Conservation (phyloP, 2,113 vertebrate genomes). For the Fregetta grallaria region DNA sequence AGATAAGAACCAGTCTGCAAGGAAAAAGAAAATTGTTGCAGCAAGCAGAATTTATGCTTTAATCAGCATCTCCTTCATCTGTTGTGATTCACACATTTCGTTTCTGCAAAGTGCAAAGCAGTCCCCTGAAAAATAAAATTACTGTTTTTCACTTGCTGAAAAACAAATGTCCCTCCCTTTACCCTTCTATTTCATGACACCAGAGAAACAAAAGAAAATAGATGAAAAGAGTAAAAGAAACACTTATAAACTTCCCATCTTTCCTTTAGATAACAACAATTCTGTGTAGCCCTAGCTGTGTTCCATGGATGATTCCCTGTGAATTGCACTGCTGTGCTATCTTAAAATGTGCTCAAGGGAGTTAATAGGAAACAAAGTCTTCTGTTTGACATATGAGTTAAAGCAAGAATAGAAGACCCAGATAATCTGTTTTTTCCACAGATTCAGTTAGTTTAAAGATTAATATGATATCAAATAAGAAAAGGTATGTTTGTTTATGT, state of each 20-base stretch:
- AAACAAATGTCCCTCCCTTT: neutral
- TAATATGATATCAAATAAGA: neutral
- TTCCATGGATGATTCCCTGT: neutral
- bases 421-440: neutral
- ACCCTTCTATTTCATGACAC: neutral
- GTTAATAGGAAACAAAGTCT: neutral
- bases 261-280: neutral
- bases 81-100: slow-evolving; percentile 4
- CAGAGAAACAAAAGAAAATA: neutral
- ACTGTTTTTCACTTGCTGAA: neutral
- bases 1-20: neutral
- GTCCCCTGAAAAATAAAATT: neutral
- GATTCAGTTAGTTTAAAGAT: neutral
- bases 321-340: neutral
- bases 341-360: neutral
- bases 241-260: neutral
- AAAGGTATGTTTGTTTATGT: neutral
- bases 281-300: neutral
- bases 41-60: slow-evolving; percentile 35
- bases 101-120: neutral
- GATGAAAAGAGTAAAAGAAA: neutral
- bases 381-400: neutral
- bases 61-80: slow-evolving; percentile 36
- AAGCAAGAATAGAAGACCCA: neutral
- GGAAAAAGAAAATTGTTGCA: neutral